These are phyloP conservation scores for Xyliphius kryptos DNA, from an alignment of 2,113 vertebrate species.

Conservation along the genomic window DNA sequence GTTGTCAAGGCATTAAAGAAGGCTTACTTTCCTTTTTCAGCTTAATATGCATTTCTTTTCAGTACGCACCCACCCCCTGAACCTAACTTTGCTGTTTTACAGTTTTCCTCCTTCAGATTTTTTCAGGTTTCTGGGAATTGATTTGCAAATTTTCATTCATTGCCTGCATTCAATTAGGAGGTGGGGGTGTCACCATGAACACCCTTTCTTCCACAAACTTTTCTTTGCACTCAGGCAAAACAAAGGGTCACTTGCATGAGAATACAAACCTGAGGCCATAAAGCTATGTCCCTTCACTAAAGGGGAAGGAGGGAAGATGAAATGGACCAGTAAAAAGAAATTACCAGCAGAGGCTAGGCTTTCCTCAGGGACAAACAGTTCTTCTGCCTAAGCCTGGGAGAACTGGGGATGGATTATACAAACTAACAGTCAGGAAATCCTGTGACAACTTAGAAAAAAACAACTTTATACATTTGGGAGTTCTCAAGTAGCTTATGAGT, in stretches of 20 bases:
- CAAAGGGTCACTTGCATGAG: conserved; percentile 59
- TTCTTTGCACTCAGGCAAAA: conserved; percentile 51
- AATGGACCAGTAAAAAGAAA: conserved; percentile 55
- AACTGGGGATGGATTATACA: conserved; percentile 33
- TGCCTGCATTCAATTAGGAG: conserved; percentile 51
- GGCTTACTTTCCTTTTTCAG: too few relatives aligned
- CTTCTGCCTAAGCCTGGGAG: conserved; percentile 25
- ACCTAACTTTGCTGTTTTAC: conserved; percentile 56
- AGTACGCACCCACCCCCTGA: conserved; percentile 22
- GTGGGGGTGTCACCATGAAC: conserved; percentile 39
- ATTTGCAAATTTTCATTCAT: conserved; percentile 68
- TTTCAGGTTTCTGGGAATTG: conserved; percentile 56
- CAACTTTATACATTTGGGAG: too few relatives aligned
- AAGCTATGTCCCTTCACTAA: conserved; percentile 51
- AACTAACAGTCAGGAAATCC: conserved; percentile 35
- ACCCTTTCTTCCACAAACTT: conserved; percentile 43
- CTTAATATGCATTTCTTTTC: conserved; percentile 56
- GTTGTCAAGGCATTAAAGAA: too few relatives aligned
- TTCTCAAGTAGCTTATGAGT: too few relatives aligned
- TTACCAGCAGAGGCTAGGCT: conserved; percentile 43
- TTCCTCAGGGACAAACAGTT: conserved; percentile 33
- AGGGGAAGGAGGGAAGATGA: conserved; percentile 45
- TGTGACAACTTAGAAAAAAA: conserved; percentile 26
- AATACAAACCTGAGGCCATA: conserved; percentile 55
- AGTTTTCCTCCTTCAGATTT: conserved; percentile 43